phyloP scores from a whole-genome alignment of 2,113 vertebrate genomes.

The Phodopus roborovskii region DNA sequence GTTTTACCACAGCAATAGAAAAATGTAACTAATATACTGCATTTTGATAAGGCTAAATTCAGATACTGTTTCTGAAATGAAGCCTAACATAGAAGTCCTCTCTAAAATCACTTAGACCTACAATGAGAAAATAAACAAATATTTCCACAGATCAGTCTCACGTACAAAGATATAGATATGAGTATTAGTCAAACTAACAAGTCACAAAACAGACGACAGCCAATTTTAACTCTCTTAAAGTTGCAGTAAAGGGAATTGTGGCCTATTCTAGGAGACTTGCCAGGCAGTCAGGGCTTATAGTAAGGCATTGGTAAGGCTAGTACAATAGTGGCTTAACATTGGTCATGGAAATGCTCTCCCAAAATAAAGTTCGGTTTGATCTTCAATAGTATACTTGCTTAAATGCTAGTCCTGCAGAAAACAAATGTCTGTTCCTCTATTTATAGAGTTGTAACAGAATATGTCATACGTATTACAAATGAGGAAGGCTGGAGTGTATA shows the following conservation, averaged over 20 bases:
- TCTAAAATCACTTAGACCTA: not conserved
- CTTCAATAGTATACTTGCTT: not conserved
- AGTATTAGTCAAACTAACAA: not conserved
- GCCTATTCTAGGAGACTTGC: not conserved
- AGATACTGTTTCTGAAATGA: not conserved
- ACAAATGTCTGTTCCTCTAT: not conserved
- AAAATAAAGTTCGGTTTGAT: not conserved
- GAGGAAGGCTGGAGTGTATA: not conserved
- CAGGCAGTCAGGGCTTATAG: not conserved
- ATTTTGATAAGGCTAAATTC: not conserved
- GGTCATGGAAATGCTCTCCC: not conserved
- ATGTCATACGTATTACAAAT: not conserved
- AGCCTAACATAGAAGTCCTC: not conserved
- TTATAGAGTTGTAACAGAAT: not conserved
- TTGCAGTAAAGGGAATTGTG: not conserved
- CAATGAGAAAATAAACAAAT: not conserved
- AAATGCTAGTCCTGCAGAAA: not conserved
- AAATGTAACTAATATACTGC: not conserved
- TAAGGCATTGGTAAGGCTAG: not conserved
- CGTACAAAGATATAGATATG: no score
- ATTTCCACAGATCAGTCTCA: not conserved
- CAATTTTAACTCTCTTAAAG: not conserved
- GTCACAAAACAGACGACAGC: not conserved
- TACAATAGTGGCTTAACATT: not conserved
- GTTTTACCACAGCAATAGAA: not conserved